These are phyloP conservation scores for Pentamera pediparva DNA, from an alignment of 53 echinoderm and acorn worm species.

Conservation along the genomic window DNA sequence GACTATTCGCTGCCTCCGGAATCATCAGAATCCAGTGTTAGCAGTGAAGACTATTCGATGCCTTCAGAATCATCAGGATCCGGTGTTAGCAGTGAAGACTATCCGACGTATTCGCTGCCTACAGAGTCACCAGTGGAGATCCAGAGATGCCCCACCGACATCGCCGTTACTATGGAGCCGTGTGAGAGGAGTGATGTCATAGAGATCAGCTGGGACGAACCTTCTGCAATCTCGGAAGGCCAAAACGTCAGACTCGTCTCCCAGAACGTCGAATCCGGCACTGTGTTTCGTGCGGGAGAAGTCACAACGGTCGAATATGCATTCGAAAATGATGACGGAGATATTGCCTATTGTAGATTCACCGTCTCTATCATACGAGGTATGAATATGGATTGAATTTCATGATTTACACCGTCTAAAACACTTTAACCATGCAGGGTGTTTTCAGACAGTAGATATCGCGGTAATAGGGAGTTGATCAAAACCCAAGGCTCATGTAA, in stretches of 20 bases:
- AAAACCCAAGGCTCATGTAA: no score
- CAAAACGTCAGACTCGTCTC: background rate
- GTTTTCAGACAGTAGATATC: no score
- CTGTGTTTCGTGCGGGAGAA: conserved; percentile 18
- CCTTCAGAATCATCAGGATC: no score
- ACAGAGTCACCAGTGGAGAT: background rate
- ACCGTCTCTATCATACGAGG: conserved; percentile 2
- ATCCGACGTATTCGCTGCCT: no score
- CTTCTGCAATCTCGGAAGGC: background rate
- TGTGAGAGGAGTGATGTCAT: conserved; percentile 30
- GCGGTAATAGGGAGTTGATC: no score
- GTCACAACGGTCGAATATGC: conserved; percentile 4
- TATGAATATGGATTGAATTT: no score
- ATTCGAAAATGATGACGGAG: conserved; percentile 5
- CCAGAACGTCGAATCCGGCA: background rate
- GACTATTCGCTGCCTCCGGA: no score
- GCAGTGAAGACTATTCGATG: no score
- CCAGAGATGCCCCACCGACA: background rate
- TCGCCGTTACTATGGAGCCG: conserved; percentile 21
- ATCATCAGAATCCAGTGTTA: no score
- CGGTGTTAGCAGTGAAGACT: no score
- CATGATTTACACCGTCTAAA: no score
- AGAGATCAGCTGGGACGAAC: conserved; percentile 20
- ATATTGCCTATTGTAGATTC: background rate
- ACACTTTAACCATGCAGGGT: no score